Evolutionary conservation across 1,140 invertebrate species (phyloP).

Genomic region (Drosophila cardini): DNA sequence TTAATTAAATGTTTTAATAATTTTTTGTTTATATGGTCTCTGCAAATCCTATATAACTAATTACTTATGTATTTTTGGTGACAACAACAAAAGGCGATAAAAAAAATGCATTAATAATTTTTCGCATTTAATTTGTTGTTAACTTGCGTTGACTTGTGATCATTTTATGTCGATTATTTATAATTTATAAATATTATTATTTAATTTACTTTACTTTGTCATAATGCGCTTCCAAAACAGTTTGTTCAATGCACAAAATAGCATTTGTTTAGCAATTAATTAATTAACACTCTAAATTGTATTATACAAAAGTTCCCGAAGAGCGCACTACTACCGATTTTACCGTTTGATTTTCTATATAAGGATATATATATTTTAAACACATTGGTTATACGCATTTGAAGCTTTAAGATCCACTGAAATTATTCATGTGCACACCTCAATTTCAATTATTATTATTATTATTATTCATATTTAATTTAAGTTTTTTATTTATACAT

Average conservation of each 20-base stretch:
- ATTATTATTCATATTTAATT: constrained; percentile 32
- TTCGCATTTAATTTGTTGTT: constrained; percentile 25
- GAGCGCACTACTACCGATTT: constrained; percentile 46
- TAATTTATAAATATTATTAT: constrained; percentile 29
- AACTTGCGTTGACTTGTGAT: constrained; percentile 69
- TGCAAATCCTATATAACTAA: constrained; percentile 52
- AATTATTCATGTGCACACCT: constrained; percentile 23
- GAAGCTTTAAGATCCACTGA: constrained; percentile 45
- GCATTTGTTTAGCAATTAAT: constrained; percentile 30
- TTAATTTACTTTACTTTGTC: constrained; percentile 25
- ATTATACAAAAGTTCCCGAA: constrained; percentile 64
- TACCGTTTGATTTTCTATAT: constrained; percentile 1
- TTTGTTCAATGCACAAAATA: constrained; percentile 76
- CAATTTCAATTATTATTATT: constrained; percentile 23
- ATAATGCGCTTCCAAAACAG: constrained; percentile 69
- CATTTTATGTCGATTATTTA: constrained; percentile 58
- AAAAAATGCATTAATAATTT: constrained; percentile 10
- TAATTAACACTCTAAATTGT: constrained; percentile 61
- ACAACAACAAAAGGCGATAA: constrained; percentile 2
- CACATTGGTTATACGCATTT: constrained; percentile 37
- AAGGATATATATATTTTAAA: neutral
- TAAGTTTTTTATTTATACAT: constrained; percentile 22
- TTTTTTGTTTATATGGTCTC: constrained; percentile 35
- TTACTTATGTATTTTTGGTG: constrained; percentile 27
- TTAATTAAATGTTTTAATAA: constrained; percentile 41